Percentiles rank a stretch among this genome's conserved stretches.
phyloP scores from a whole-genome alignment of 1,140 invertebrate genomes.

The Acromyrmex echinatior region DNA sequence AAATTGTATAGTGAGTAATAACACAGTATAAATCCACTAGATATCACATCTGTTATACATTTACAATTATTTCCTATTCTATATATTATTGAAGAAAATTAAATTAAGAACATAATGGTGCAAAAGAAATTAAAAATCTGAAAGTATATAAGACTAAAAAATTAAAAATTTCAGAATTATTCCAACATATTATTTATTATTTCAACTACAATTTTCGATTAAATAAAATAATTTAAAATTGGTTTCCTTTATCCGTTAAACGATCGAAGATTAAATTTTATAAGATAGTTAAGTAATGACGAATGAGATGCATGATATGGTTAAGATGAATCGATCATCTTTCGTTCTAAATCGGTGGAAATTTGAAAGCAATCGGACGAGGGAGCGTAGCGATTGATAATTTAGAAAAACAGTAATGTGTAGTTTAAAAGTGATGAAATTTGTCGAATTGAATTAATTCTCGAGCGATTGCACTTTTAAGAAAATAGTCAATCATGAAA shows the following conservation, averaged over 20 bases:
- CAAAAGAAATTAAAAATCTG: neutral
- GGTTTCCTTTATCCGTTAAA: slow-evolving; percentile 41
- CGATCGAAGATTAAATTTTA: slow-evolving; percentile 52
- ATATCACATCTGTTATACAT: neutral
- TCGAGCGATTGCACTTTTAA: slow-evolving; percentile 39
- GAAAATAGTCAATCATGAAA: neutral
- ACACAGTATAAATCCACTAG: neutral
- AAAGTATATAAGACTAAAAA: neutral
- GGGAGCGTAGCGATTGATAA: slow-evolving; percentile 1
- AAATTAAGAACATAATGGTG: neutral
- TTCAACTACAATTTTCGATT: slow-evolving; percentile 31
- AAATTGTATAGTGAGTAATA: slow-evolving; percentile 31
- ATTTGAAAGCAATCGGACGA: slow-evolving; percentile 58
- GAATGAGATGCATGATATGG: slow-evolving; percentile 42
- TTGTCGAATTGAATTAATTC: slow-evolving; percentile 45
- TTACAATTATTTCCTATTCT: slow-evolving; percentile 7
- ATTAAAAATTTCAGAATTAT: slow-evolving; percentile 1
- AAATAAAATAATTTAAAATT: slow-evolving; percentile 40
- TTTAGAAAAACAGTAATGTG: slow-evolving; percentile 27
- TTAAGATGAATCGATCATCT: slow-evolving; percentile 31
- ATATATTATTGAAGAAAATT: slow-evolving; percentile 9
- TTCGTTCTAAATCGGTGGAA: slow-evolving; percentile 58
- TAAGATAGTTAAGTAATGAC: slow-evolving; percentile 55
- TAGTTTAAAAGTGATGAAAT: slow-evolving; percentile 31
- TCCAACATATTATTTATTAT: neutral